Conservation (phyloP, 2,113 vertebrate genomes). For the Atractosteus spatula region DNA sequence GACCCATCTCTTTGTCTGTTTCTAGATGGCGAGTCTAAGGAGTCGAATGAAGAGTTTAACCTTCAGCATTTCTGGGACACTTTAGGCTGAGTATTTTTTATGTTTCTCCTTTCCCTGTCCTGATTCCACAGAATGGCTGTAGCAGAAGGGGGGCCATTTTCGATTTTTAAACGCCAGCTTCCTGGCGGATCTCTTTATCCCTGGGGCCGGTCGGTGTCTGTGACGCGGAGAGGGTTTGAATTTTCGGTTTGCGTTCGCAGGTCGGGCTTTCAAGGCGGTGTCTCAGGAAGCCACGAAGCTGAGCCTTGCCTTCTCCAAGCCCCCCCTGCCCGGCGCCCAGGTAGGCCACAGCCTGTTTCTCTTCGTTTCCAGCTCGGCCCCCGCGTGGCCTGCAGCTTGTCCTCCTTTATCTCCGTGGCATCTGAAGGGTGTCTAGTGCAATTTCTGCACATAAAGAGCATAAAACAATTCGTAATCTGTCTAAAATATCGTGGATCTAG, state of each 20-base stretch:
- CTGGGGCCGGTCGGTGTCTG: no score
- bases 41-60: slow-evolving; percentile 70
- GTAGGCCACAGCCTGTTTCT: slow-evolving; percentile 47
- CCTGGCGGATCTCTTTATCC: no score
- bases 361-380: background rate
- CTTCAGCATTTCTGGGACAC: slow-evolving; percentile 78
- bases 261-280: slow-evolving; percentile 66
- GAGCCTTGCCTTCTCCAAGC: slow-evolving; percentile 75
- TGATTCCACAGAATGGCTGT: no score
- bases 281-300: slow-evolving; percentile 85
- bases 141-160: no score
- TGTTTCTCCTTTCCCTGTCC: background rate
- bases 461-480: no score
- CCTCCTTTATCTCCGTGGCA: background rate
- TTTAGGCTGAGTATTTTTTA: slow-evolving; percentile 65
- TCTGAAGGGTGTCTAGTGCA: background rate
- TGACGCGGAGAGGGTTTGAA: accelerated
- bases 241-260: slow-evolving; percentile 45
- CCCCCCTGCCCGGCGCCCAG: slow-evolving; percentile 69
- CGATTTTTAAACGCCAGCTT: no score
- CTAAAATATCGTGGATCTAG: no score
- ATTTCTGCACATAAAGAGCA: background rate
- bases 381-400: background rate
- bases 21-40: slow-evolving; percentile 77
- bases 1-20: background rate